phyloP scores from a whole-genome alignment of 2,888 invertebrate genomes.

The Cryptocephalus primarius region DNA sequence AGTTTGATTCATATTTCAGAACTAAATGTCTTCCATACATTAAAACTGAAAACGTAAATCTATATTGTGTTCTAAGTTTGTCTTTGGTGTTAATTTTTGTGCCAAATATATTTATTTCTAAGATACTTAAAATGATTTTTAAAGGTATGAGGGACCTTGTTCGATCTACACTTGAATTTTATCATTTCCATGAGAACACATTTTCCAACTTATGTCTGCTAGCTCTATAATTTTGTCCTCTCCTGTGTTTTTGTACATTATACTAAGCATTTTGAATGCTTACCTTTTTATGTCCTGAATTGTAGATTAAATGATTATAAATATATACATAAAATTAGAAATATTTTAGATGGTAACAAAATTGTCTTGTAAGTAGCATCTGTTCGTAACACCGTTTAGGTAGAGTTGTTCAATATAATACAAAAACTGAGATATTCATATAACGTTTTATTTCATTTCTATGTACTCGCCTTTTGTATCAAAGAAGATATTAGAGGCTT shows the following conservation, averaged over 20 bases:
- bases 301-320: conserved; percentile 35
- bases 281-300: conserved; percentile 28
- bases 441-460: no score
- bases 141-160: no score
- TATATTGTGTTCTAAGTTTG: no score
- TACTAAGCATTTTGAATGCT: conserved; percentile 31
- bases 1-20: background rate
- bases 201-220: no score
- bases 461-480: no score
- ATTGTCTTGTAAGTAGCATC: conserved; percentile 41
- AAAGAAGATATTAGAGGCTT: no score
- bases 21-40: background rate
- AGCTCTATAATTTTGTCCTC: background rate
- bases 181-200: no score
- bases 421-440: no score
- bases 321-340: conserved; percentile 36
- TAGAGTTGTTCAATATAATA: no score
- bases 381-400: conserved; percentile 36
- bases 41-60: no score
- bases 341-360: conserved; percentile 39
- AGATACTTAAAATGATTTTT: background rate
- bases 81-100: no score
- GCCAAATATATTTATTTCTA: background rate
- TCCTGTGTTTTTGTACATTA: background rate
- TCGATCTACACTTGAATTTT: no score